Conservation (phyloP, 1,140 invertebrate genomes). For the Drosophila simulans region DNA sequence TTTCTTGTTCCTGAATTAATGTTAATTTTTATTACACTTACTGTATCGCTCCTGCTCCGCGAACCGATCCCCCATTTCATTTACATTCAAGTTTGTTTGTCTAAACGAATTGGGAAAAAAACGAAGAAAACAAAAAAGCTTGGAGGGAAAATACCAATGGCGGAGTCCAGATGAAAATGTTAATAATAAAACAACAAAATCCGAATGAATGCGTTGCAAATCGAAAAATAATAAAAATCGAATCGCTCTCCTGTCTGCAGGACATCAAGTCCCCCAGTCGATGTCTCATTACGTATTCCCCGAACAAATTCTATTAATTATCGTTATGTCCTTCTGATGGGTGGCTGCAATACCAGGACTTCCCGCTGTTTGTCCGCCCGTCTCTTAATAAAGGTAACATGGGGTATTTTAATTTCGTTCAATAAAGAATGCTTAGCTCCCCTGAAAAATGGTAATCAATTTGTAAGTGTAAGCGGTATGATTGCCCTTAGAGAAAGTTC, state of each 20-base stretch:
- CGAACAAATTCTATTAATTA: slow-evolving; percentile 83
- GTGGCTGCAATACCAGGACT: slow-evolving; percentile 52
- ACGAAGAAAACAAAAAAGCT: slow-evolving; percentile 2
- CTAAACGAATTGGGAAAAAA: slow-evolving; percentile 15
- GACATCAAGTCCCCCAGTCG: slow-evolving; percentile 20
- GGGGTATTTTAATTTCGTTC: slow-evolving; percentile 13
- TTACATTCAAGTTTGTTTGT: slow-evolving; percentile 70
- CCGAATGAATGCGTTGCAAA: slow-evolving; percentile 65
- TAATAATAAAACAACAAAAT: slow-evolving; percentile 66
- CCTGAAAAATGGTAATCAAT: not conserved
- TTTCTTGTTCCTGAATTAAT: slow-evolving; percentile 69
- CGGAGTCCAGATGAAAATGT: slow-evolving; percentile 56
- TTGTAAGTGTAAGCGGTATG: too few relatives aligned
- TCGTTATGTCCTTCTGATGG: slow-evolving; percentile 81
- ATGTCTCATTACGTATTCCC: slow-evolving; percentile 76
- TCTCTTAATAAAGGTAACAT: slow-evolving; percentile 52
- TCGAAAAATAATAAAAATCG: slow-evolving; percentile 80
- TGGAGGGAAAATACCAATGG: slow-evolving; percentile 24
- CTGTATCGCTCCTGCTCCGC: slow-evolving; percentile 34
- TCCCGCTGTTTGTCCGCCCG: slow-evolving; percentile 39
- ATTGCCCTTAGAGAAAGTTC: too few relatives aligned
- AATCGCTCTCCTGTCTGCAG: slow-evolving; percentile 27
- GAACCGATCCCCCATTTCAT: slow-evolving; percentile 31
- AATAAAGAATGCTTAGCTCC: slow-evolving; percentile 3
- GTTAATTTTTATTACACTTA: slow-evolving; percentile 80